Evolutionary conservation across 2,797 vertebrate species (phyloP).

Genomic region (Chelmon rostratus): DNA sequence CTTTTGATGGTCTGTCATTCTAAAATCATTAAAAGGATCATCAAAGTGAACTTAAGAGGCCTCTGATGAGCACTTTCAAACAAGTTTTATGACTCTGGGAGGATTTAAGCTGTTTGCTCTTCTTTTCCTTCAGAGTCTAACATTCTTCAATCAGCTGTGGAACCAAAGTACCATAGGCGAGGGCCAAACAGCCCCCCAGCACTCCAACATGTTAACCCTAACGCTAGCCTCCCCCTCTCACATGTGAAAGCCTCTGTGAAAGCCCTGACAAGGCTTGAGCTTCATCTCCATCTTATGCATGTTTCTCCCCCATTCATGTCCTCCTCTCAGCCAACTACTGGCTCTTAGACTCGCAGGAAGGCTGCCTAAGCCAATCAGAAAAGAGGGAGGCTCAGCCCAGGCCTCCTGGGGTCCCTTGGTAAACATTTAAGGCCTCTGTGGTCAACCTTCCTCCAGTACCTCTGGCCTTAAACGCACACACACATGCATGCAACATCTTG

Average conservation of each 20-base stretch:
- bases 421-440: slow-evolving; percentile 74
- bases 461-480: slow-evolving; percentile 59
- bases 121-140: slow-evolving; percentile 25
- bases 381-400: slow-evolving; percentile 72
- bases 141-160: slow-evolving; percentile 35
- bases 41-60: slow-evolving; percentile 11
- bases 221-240: slow-evolving; percentile 28
- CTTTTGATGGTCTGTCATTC: slow-evolving; percentile 9
- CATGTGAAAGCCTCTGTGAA: slow-evolving; percentile 56
- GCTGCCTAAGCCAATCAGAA: slow-evolving; percentile 72
- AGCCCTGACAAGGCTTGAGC: slow-evolving; percentile 31
- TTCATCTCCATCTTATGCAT: slow-evolving; percentile 55
- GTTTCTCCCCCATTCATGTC: slow-evolving; percentile 53
- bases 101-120: background rate
- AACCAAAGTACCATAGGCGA: slow-evolving; percentile 24
- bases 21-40: slow-evolving; percentile 20
- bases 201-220: slow-evolving; percentile 59
- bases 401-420: slow-evolving; percentile 74
- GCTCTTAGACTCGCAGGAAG: slow-evolving; percentile 52
- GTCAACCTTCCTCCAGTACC: slow-evolving; percentile 71
- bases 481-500: slow-evolving; percentile 16
- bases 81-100: background rate
- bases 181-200: slow-evolving; percentile 18
- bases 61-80: slow-evolving; percentile 16
- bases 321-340: slow-evolving; percentile 58